Conservation (phyloP, 2,888 invertebrate species). For the Eurois occulta region DNA sequence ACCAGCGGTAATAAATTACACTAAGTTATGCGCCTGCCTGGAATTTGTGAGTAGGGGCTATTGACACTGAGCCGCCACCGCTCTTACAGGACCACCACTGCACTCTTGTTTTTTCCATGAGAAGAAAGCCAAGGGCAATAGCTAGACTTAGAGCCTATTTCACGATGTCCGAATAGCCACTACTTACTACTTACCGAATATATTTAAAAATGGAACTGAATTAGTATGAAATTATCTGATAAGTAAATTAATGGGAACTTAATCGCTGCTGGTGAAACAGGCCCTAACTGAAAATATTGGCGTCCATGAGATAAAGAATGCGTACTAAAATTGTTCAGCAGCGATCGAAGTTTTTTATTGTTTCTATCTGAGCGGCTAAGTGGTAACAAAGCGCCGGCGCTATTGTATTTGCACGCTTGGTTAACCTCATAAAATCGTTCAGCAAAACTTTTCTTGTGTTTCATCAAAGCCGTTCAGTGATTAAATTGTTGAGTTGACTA, state of each 20-base stretch:
- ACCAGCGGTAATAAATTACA: not conserved
- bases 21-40: not conserved
- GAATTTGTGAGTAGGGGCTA: not conserved
- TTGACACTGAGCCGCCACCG: not conserved
- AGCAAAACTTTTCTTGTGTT: constrained; percentile 14
- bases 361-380: constrained; percentile 35
- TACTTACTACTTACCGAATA: too few relatives aligned
- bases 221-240: too few relatives aligned
- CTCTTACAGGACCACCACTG: not conserved
- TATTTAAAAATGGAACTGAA: too few relatives aligned
- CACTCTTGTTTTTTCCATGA: not conserved
- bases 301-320: constrained; percentile 3
- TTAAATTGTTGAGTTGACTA: not conserved
- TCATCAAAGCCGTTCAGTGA: constrained; percentile 9
- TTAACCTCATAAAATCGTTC: constrained; percentile 31
- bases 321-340: not conserved
- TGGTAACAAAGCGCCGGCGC: constrained; percentile 27
- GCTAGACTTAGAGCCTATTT: not conserved
- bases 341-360: constrained; percentile 12
- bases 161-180: too few relatives aligned
- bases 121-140: not conserved
- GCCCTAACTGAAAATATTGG: not conserved
- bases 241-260: too few relatives aligned
- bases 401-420: constrained; percentile 44
- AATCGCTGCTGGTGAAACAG: not conserved